Percentiles rank a stretch among this genome's conserved stretches.
Evolutionary conservation across 2,113 vertebrate species (phyloP).

Genomic region (Neogale vison): DNA sequence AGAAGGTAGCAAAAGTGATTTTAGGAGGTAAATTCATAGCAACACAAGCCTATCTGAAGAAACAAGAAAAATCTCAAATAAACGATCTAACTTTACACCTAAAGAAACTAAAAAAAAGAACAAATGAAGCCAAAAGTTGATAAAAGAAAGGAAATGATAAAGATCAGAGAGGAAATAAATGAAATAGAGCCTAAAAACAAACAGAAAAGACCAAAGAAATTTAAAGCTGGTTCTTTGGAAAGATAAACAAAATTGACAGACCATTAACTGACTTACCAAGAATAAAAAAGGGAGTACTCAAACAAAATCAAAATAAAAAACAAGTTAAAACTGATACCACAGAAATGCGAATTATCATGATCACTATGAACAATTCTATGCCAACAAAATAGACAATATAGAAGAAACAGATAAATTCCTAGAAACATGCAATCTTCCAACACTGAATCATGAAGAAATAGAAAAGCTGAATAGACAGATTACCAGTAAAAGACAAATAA

Average conservation of each 20-base stretch:
- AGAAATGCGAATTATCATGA: not conserved
- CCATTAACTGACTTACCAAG: not conserved
- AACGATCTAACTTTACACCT: not conserved
- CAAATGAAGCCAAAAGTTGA: not conserved
- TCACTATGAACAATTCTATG: not conserved
- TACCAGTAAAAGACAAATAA: not conserved
- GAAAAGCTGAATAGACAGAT: not conserved
- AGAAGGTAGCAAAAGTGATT: not conserved
- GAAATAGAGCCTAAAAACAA: not conserved
- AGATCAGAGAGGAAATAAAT: not conserved
- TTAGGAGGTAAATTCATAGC: not conserved
- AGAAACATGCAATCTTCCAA: not conserved
- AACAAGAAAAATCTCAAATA: not conserved
- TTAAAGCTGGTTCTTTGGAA: not conserved
- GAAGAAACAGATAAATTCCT: not conserved
- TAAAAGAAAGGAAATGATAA: not conserved
- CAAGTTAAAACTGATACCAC: not conserved
- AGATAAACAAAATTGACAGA: not conserved
- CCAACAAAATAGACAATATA: not conserved
- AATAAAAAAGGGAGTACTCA: not conserved
- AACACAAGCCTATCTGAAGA: not conserved
- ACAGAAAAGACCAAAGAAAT: not conserved
- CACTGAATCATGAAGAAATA: not conserved
- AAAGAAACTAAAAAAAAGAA: not conserved
- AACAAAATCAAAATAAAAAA: not conserved